Conservation (phyloP, 2,888 invertebrate species). For the Campoplex nolae region DNA sequence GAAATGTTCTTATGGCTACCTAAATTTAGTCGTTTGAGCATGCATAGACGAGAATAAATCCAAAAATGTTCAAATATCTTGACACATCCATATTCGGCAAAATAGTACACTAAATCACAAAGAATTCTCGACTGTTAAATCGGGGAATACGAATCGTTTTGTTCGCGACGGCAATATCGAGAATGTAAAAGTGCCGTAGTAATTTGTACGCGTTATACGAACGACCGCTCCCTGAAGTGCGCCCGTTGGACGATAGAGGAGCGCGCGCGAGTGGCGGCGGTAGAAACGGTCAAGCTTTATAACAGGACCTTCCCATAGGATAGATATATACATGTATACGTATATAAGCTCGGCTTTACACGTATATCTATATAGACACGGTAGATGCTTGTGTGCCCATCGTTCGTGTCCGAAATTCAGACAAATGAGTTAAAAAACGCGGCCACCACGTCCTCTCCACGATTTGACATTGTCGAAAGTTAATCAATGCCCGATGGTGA, state of each 20-base stretch:
- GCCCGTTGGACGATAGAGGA: conserved; percentile 52
- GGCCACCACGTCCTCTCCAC: conserved; percentile 79
- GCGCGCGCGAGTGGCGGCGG: conserved; percentile 66
- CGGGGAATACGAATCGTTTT: conserved; percentile 70
- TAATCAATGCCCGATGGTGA: conserved; percentile 83
- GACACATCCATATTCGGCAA: neutral
- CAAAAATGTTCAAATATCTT: neutral
- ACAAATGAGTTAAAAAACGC: conserved; percentile 82
- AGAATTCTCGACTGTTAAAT: conserved; percentile 42
- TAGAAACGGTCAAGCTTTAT: conserved; percentile 64
- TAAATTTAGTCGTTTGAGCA: neutral
- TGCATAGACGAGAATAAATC: neutral
- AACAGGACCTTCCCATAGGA: conserved; percentile 53
- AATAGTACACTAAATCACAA: conserved; percentile 31
- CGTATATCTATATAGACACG: conserved; percentile 28
- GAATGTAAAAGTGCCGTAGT: conserved; percentile 79
- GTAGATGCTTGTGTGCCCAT: conserved; percentile 25
- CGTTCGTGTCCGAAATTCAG: conserved; percentile 80
- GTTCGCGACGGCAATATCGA: conserved; percentile 71
- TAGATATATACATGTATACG: neutral
- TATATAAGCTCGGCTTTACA: conserved; percentile 11
- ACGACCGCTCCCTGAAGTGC: conserved; percentile 77
- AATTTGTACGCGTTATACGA: conserved; percentile 82
- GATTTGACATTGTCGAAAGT: conserved; percentile 85
- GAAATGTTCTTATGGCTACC: neutral